phyloP scores from a whole-genome alignment of 2,888 invertebrate species.

The Drosophila koepferae region DNA sequence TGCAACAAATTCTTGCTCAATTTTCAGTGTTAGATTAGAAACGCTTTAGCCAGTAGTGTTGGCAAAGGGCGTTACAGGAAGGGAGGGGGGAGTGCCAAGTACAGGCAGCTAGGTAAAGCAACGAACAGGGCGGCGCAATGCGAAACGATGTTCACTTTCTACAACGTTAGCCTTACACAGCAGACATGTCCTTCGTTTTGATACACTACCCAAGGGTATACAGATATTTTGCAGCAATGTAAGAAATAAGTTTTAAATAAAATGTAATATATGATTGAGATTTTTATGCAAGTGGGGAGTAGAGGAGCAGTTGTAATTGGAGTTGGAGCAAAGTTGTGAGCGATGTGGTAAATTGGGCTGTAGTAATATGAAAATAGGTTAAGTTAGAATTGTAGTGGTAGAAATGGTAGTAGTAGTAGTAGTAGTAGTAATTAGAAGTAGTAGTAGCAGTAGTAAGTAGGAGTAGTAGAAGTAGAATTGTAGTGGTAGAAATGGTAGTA shows the following conservation, averaged over 20 bases:
- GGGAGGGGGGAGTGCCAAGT: not conserved
- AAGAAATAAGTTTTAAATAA: not conserved
- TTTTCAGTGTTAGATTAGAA: conserved; percentile 80
- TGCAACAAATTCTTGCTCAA: conserved; percentile 80
- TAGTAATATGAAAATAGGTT: too few species aligned
- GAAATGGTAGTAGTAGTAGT: too few species aligned
- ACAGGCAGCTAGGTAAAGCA: not conserved
- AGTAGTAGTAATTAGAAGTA: not conserved
- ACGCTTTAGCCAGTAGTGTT: conserved; percentile 27
- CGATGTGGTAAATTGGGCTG: too few species aligned
- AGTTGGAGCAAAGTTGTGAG: not conserved
- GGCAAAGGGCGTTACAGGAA: not conserved
- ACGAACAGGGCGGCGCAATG: conserved; percentile 30
- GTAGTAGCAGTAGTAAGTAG: not conserved
- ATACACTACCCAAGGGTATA: conserved; percentile 2
- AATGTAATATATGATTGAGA: not conserved
- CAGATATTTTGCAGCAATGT: not conserved
- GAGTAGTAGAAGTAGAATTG: too few species aligned
- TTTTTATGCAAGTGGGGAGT: not conserved
- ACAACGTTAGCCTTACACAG: conserved; percentile 9
- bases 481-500: too few species aligned
- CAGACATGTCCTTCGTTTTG: conserved; percentile 5
- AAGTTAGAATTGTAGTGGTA: too few species aligned
- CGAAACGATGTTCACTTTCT: conserved; percentile 54
- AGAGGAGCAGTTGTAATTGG: not conserved